A percentile compares a stretch with the other conserved stretches of the same genome.
phyloP scores from a whole-genome alignment of 2,888 invertebrate genomes.

The Eupeodes luniger region DNA sequence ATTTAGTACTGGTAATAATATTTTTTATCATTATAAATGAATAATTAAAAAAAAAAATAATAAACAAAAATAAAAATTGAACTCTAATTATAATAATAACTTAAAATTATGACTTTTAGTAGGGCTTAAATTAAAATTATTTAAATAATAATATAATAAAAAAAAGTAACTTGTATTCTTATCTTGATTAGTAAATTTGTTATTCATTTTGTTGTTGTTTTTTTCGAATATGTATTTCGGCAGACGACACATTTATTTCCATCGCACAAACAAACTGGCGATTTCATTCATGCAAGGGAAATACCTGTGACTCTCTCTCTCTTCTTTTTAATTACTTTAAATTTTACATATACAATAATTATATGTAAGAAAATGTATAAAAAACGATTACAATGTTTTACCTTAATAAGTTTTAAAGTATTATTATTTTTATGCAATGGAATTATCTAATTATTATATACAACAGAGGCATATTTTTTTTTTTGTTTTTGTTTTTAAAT shows the following conservation, averaged over 20 bases:
- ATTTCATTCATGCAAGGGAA: slow-evolving; percentile 79
- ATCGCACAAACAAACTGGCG: slow-evolving; percentile 82
- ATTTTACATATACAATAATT: slow-evolving; percentile 61
- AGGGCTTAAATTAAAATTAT: slow-evolving; percentile 77
- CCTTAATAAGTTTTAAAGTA: slow-evolving; percentile 59
- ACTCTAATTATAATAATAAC: slow-evolving; percentile 78
- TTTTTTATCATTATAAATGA: slow-evolving; percentile 76
- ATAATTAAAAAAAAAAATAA: slow-evolving; percentile 78
- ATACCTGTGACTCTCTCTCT: slow-evolving; percentile 79
- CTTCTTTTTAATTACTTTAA: slow-evolving; percentile 66
- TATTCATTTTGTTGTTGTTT: slow-evolving; percentile 70
- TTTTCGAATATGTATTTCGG: slow-evolving; percentile 71
- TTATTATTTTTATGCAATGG: slow-evolving; percentile 55
- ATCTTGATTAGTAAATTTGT: slow-evolving; percentile 76
- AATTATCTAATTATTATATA: slow-evolving; percentile 72
- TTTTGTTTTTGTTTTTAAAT: slow-evolving; percentile 45
- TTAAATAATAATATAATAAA: slow-evolving; percentile 77
- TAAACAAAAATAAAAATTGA: slow-evolving; percentile 74
- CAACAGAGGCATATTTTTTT: slow-evolving; percentile 64
- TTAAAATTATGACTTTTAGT: slow-evolving; percentile 84
- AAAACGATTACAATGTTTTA: slow-evolving; percentile 70
- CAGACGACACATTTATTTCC: slow-evolving; percentile 49
- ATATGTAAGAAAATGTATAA: slow-evolving; percentile 72
- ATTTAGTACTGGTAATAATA: slow-evolving; percentile 79
- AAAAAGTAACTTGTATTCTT: slow-evolving; percentile 78